These are phyloP conservation scores for Dendrolimus pini DNA, from an alignment of 2,888 invertebrate genomes.

Conservation along the genomic window DNA sequence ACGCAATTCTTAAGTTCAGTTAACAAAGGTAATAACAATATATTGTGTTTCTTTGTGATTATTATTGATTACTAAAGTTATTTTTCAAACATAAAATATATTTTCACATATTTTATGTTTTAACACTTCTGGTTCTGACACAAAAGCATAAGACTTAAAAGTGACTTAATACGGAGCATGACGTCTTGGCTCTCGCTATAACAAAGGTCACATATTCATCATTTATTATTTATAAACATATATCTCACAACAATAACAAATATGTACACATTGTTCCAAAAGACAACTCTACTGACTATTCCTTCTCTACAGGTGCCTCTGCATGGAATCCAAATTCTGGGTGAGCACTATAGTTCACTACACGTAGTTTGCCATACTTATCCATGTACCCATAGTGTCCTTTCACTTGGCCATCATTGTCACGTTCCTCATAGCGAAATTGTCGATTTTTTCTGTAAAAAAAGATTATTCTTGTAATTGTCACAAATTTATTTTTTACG, in stretches of 20 bases:
- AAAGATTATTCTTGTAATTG: not conserved
- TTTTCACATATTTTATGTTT: too few species aligned
- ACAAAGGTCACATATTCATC: too few species aligned
- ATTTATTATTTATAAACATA: not conserved
- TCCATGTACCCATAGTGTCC: constrained; percentile 90
- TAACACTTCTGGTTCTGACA: too few species aligned
- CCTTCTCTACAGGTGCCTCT: constrained; percentile 39
- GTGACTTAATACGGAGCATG: too few species aligned
- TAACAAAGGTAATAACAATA: too few species aligned
- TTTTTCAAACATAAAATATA: too few species aligned
- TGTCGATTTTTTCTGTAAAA: constrained; percentile 84
- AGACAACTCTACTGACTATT: not conserved
- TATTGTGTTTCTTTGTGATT: too few species aligned
- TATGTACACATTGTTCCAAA: not conserved
- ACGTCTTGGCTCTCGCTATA: too few species aligned
- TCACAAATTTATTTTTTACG: not conserved
- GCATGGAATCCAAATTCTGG: constrained; percentile 83
- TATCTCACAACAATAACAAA: not conserved
- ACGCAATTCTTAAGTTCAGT: too few species aligned
- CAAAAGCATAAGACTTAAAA: too few species aligned
- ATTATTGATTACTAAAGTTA: too few species aligned
- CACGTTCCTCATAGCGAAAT: constrained; percentile 87
- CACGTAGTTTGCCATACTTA: constrained; percentile 83
- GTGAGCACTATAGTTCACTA: constrained; percentile 85
- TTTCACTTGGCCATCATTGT: constrained; percentile 84